Percentiles rank a stretch among this genome's conserved stretches.
Conservation (phyloP, 1,140 invertebrate genomes). For the Wasmannia auropunctata region DNA sequence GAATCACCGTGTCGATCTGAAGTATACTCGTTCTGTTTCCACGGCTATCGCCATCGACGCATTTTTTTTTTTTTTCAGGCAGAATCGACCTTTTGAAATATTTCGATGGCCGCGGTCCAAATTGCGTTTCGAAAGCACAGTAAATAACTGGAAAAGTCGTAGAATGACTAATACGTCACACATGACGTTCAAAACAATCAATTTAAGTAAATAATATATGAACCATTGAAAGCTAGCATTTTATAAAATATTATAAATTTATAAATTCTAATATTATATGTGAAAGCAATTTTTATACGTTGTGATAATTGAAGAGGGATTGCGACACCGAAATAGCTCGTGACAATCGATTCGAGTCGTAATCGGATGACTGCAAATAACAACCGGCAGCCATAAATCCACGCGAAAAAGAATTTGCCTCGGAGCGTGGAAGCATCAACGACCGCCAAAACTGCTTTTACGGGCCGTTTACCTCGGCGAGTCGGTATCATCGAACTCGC, state of each 20-base stretch:
- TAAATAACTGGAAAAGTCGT: background rate
- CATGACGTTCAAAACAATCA: too few relatives aligned
- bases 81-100: conserved; percentile 5
- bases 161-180: background rate
- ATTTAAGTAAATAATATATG: background rate
- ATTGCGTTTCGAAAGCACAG: background rate
- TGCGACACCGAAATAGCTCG: conserved; percentile 6
- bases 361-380: background rate
- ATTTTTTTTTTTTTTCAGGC: conserved; percentile 46
- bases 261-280: background rate
- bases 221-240: background rate
- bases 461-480: conserved; percentile 49
- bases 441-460: conserved; percentile 48
- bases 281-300: background rate
- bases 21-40: conserved; percentile 46
- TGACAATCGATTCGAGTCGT: conserved; percentile 9
- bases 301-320: background rate
- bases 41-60: conserved; percentile 46
- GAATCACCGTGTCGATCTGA: conserved; percentile 80
- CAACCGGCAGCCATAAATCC: conserved; percentile 6
- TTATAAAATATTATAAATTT: background rate
- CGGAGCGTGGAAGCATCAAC: conserved; percentile 34
- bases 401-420: conserved; percentile 26
- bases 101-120: background rate
- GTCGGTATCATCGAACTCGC: conserved; percentile 63